Evolutionary conservation across 2,113 vertebrate species (phyloP), one percentile per base, ranked within the genome.

Genomic region (Argyrosomus japonicus): DNA sequence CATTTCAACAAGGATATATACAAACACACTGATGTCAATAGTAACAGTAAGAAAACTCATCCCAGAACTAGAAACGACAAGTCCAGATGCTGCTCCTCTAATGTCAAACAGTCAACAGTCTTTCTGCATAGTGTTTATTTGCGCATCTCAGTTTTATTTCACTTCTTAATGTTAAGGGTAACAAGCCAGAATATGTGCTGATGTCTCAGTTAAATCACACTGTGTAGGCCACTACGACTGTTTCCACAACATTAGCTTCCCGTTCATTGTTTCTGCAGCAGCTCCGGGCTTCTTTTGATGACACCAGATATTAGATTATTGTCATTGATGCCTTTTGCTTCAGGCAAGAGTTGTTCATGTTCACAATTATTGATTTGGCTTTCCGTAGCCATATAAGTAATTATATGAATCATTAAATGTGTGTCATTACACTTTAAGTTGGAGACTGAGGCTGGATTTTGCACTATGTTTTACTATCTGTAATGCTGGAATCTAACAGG

Each of bases 291-390:
- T 60, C 29, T 53, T 60, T 27, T 60, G 65, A 83, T 68, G 51
- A 58, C 68, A 74, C 13, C 15, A 65, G 51, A 50, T 62, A 57
- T 82, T 60, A 64, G 19, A 70, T 69, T 72, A 29, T 68, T 45
- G 63, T 77, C 58, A 57, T 8, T 75, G 64, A 58, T 51, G 58
- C n/a, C 19, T 75, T 61, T 70, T 36, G 14, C 77, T 60, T 58
- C 2, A 6, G 54, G 75, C 32, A 17, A 74, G 25, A 73, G 43
- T 43, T 68, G 48, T 64, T 73, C 57, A 48, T 69, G 74, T 79
- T 82, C 29, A 51, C 77, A 51, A 10, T 77, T 77, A 77, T 77
- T 74, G 80, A 88, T 88, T 69, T 80, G 43, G 43, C 51, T 65
- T 62, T 72, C 62, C 3, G 10, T 15, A 57, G 47, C 61, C 40